Percentiles rank a stretch among this genome's conserved stretches.
Evolutionary conservation across 2,797 vertebrate species (phyloP).

Genomic region (Poeciliopsis presidionis): DNA sequence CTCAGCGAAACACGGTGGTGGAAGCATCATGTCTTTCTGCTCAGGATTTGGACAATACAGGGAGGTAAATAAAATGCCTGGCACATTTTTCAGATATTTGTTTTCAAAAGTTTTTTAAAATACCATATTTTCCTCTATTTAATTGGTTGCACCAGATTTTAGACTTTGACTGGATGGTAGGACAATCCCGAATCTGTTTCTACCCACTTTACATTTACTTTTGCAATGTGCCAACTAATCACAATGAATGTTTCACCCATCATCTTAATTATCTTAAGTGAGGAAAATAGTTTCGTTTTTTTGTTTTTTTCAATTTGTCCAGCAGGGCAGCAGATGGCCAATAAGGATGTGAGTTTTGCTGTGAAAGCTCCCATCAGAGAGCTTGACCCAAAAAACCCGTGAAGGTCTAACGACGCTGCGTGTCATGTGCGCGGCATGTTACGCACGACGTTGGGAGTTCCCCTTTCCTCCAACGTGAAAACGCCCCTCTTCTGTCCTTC

Average conservation of each 20-base stretch:
- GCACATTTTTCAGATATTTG: background rate
- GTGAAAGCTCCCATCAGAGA: background rate
- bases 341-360: background rate
- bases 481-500: slow-evolving; percentile 73
- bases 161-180: background rate
- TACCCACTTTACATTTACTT: background rate
- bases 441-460: slow-evolving; percentile 78
- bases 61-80: background rate
- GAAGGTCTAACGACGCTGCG: slow-evolving; percentile 44
- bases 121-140: background rate
- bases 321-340: background rate
- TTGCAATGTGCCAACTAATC: background rate
- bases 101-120: background rate
- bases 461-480: slow-evolving; percentile 65
- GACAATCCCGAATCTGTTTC: background rate
- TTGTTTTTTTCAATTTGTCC: background rate
- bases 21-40: background rate
- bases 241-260: background rate
- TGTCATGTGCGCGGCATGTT: slow-evolving; percentile 51
- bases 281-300: background rate
- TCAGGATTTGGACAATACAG: background rate
- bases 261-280: background rate
- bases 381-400: slow-evolving; percentile 15
- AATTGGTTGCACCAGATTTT: background rate
- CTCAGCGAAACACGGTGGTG: background rate